Conservation (phyloP, 2,113 vertebrate species). For the Macquaria ambigua region DNA sequence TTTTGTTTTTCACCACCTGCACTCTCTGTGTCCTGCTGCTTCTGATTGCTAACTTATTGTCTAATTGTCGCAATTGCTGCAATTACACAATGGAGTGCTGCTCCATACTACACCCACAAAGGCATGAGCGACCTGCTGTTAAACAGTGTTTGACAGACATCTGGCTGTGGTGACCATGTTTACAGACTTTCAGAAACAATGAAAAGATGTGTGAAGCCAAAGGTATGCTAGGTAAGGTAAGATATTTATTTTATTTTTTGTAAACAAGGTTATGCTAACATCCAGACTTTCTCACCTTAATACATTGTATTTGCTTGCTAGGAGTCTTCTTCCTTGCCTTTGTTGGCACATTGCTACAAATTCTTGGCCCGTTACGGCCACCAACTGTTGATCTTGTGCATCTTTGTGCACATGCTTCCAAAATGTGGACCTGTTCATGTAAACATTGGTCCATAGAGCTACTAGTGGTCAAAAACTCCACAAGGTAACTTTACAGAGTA, state of each 20-base stretch:
- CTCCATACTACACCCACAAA: not conserved
- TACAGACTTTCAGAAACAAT: not conserved
- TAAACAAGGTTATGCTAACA: not conserved
- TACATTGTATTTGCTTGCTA: not conserved
- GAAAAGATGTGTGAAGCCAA: not conserved
- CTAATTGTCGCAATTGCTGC: constrained; percentile 30
- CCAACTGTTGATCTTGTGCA: too few relatives aligned
- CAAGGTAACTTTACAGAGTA: not conserved
- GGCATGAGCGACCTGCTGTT: constrained; percentile 4
- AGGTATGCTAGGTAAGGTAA: not conserved
- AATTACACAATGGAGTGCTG: not conserved
- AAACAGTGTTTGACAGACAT: constrained; percentile 13
- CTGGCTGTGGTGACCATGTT: not conserved
- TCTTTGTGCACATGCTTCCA: not conserved
- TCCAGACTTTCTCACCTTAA: not conserved
- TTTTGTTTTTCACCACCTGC: not conserved
- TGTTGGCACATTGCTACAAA: not conserved
- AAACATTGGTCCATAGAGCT: not conserved
- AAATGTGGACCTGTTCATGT: not conserved
- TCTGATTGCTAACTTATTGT: constrained; percentile 30
- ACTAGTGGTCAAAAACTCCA: too few relatives aligned
- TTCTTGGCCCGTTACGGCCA: not conserved
- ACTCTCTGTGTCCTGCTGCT: constrained; percentile 14
- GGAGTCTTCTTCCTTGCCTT: not conserved
- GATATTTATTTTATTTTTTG: not conserved